A percentile compares a stretch with the other conserved stretches of the same genome.
Evolutionary conservation across 2,113 vertebrate species (phyloP).

Genomic region (Willisornis vidua): DNA sequence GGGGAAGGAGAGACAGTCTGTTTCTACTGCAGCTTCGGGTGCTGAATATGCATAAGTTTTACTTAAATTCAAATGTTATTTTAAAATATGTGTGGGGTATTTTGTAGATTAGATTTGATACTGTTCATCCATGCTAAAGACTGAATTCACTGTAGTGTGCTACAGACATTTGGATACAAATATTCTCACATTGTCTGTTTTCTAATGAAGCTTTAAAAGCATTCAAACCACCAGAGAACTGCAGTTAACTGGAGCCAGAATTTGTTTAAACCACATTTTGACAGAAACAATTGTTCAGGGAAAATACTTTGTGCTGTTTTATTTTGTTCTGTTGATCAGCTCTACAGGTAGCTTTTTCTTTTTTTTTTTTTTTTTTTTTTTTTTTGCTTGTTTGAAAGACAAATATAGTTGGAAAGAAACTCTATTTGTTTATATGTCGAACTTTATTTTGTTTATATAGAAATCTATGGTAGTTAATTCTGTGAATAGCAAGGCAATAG

Average conservation of each 20-base stretch:
- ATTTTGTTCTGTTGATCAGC: background rate
- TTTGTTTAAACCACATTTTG: conserved; percentile 36
- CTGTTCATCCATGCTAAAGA: background rate
- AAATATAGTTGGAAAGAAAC: background rate
- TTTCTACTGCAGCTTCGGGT: background rate
- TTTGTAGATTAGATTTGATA: background rate
- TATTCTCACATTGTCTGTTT: background rate
- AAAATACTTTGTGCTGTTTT: background rate
- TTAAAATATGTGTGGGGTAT: background rate
- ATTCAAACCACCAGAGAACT: conserved; percentile 36
- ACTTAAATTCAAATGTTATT: conserved; percentile 31
- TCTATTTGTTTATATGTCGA: background rate
- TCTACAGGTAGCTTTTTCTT: background rate
- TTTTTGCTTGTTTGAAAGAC: background rate
- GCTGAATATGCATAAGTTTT: background rate
- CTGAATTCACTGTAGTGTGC: background rate
- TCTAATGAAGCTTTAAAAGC: conserved; percentile 50
- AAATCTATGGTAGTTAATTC: background rate
- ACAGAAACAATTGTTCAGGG: conserved; percentile 12
- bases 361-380: background rate
- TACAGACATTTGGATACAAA: background rate
- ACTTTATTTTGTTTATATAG: background rate
- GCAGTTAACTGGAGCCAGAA: conserved; percentile 17
- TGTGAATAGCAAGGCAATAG: background rate
- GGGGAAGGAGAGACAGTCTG: background rate